phyloP scores from a whole-genome alignment of 2,797 vertebrate species.

The Oryzias dopingdopingensis region DNA sequence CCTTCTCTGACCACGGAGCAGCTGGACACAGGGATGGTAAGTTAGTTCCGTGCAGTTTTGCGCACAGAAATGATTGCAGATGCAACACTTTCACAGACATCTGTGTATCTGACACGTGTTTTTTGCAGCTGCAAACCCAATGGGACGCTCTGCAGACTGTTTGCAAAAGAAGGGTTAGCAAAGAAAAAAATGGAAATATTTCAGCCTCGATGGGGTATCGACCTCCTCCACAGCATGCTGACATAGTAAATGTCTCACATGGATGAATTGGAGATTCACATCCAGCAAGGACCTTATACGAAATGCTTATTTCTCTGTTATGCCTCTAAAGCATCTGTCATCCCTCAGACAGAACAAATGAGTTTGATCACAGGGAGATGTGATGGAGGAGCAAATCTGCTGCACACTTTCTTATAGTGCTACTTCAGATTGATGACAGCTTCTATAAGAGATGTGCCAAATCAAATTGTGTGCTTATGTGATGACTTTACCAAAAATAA shows the following conservation, averaged over 20 bases:
- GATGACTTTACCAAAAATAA: background rate
- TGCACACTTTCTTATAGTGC: background rate
- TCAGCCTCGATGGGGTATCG: constrained; percentile 41
- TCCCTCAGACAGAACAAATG: constrained; percentile 1
- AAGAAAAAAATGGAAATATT: constrained; percentile 36
- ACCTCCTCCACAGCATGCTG: constrained; percentile 45
- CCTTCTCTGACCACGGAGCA: constrained; percentile 70
- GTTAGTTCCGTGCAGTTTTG: constrained; percentile 24
- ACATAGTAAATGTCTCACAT: constrained; percentile 32
- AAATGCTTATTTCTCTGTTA: background rate
- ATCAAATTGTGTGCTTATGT: background rate
- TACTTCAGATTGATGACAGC: background rate
- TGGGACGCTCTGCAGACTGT: background rate
- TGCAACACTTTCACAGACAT: too few species aligned
- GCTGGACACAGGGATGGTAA: constrained; percentile 78
- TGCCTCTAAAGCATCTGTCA: constrained; percentile 1
- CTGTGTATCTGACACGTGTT: background rate
- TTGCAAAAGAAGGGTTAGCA: background rate
- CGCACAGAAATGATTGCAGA: too few species aligned
- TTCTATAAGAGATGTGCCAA: background rate
- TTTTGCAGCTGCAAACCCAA: background rate
- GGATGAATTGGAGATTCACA: constrained; percentile 38
- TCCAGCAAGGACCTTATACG: constrained; percentile 11
- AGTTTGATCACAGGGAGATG: constrained; percentile 1
- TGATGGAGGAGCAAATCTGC: constrained; percentile 1